phyloP scores from a whole-genome alignment of 2,113 vertebrate species.

The Noctilio leporinus region DNA sequence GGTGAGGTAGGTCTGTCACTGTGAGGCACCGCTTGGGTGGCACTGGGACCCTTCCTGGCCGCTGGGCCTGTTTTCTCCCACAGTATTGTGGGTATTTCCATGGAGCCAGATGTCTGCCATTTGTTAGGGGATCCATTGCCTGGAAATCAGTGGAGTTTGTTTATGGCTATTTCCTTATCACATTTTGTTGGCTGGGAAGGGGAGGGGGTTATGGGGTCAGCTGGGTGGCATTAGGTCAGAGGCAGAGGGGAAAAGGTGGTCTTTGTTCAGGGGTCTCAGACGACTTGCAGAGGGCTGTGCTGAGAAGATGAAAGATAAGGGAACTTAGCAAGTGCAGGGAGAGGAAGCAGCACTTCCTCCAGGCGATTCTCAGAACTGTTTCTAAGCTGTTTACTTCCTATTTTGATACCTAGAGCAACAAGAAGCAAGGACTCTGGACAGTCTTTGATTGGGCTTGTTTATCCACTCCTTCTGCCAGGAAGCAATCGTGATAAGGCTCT shows the following conservation, averaged over 20 bases:
- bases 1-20: slow-evolving; percentile 38
- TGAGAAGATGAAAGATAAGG: slow-evolving; percentile 74
- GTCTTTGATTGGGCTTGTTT: slow-evolving; percentile 76
- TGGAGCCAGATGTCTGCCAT: neutral
- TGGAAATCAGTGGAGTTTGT: neutral
- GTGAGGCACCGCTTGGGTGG: neutral
- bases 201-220: neutral
- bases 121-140: neutral
- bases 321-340: slow-evolving; percentile 68
- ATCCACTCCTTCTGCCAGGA: slow-evolving; percentile 81
- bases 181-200: neutral
- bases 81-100: neutral
- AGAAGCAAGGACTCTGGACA: slow-evolving; percentile 73
- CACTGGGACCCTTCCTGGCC: neutral
- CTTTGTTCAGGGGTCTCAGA: slow-evolving; percentile 11
- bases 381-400: slow-evolving; percentile 84
- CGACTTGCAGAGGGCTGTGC: slow-evolving; percentile 45
- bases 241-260: slow-evolving; percentile 39
- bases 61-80: neutral
- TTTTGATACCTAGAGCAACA: slow-evolving; percentile 83
- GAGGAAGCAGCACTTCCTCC: slow-evolving; percentile 81
- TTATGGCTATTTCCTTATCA: slow-evolving; percentile 29
- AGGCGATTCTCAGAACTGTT: slow-evolving; percentile 82
- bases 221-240: slow-evolving; percentile 12
- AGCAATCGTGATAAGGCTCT: slow-evolving; percentile 86